phyloP scores from a whole-genome alignment of 2,888 invertebrate species.

The Thymelicus sylvestris region DNA sequence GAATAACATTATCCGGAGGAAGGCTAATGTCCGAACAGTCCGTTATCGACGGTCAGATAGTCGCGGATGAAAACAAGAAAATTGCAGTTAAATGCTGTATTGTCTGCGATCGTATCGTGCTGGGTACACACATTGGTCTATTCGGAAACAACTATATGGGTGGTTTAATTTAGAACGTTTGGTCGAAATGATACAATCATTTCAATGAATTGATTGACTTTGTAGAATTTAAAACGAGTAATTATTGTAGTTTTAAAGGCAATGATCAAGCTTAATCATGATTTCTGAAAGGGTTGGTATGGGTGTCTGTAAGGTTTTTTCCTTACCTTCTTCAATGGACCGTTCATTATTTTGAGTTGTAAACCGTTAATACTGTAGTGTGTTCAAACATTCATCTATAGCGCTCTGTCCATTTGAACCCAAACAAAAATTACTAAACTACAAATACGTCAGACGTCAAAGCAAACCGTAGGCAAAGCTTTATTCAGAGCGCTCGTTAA shows the following conservation, averaged over 20 bases:
- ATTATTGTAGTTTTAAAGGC: too few relatives aligned
- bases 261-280: too few relatives aligned
- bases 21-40: slow-evolving; percentile 32
- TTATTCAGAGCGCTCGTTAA: neutral
- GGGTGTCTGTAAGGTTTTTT: too few relatives aligned
- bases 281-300: too few relatives aligned
- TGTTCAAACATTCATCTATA: too few relatives aligned
- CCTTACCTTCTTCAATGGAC: too few relatives aligned
- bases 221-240: too few relatives aligned
- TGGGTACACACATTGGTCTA: slow-evolving; percentile 1
- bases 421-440: neutral
- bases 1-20: slow-evolving; percentile 33
- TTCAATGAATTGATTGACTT: too few relatives aligned
- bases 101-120: slow-evolving; percentile 39
- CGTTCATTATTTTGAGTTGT: too few relatives aligned
- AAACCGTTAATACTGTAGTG: too few relatives aligned
- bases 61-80: slow-evolving; percentile 45
- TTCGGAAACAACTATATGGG: neutral
- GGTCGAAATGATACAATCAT: too few relatives aligned
- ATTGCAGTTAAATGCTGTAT: slow-evolving; percentile 44
- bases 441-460: neutral
- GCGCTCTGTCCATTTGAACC: neutral
- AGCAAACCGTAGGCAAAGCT: neutral
- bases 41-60: slow-evolving; percentile 37
- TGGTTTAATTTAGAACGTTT: too few relatives aligned